phyloP scores from a whole-genome alignment of 2,113 vertebrate species.

The Calcarius ornatus region DNA sequence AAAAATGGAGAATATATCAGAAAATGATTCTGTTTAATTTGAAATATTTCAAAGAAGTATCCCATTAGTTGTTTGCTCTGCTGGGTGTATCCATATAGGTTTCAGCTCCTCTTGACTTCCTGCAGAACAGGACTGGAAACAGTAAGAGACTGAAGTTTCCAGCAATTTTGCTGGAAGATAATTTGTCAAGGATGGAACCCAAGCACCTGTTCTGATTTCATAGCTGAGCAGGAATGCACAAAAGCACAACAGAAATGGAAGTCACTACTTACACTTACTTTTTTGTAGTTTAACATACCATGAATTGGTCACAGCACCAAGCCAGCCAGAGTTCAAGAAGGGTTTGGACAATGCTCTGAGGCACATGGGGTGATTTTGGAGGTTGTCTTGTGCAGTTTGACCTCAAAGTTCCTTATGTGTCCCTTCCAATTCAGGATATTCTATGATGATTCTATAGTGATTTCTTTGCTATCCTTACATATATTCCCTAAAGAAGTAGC shows the following conservation, averaged over 20 bases:
- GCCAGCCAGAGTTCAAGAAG: background rate
- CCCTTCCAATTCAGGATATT: background rate
- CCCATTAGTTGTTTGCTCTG: background rate
- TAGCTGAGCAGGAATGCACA: background rate
- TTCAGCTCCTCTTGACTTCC: background rate
- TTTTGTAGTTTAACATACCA: background rate
- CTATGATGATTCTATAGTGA: background rate
- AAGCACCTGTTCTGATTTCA: background rate
- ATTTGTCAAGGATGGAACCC: background rate
- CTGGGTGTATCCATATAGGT: background rate
- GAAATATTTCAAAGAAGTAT: background rate
- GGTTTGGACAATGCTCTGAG: background rate
- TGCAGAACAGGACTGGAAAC: background rate
- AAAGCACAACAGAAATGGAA: background rate
- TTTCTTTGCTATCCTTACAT: background rate
- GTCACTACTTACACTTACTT: background rate
- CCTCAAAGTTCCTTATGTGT: background rate
- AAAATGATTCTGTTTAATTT: background rate
- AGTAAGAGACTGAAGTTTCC: background rate
- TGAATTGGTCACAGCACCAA: background rate
- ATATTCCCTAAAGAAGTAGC: background rate
- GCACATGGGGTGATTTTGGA: background rate
- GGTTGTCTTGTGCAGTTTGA: background rate
- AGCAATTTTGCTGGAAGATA: background rate
- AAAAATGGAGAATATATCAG: background rate